Base-by-base conservation (phyloP, 2,797 vertebrate genomes). In the Graptemys geographica region DNA sequence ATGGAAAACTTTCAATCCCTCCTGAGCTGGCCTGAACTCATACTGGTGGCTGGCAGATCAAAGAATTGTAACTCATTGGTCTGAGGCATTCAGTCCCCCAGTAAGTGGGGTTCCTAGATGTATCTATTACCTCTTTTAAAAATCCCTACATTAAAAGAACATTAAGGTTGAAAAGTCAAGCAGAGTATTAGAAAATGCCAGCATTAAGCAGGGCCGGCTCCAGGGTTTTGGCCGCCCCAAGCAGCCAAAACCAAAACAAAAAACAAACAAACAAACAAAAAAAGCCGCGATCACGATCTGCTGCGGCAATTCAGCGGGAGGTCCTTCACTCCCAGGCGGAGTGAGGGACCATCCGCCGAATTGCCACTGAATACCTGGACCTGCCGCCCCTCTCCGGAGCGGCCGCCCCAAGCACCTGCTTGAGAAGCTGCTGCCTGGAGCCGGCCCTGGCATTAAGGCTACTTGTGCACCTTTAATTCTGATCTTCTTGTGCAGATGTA, bases 1-100 rank as follows among this genome's bases (percentile, higher is more conserved):
- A 95, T 93, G 94, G 94, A 94, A 97, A 96, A 96, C 96, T 97
- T 97, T 97, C 96, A 95, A 96, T 92, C 93, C 96, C 41, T 95
- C 94, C 96, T 97, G 94, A 96, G 94, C 96, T 96, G 96, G 95
- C 95, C 91, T 96, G 65, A 83, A 90, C 95, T 96, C 96, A 97
- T 96, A 90, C 84, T 96, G 96, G 96, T 92, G 96, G 92, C 89
- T 89, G 94, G 94, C 92, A 95, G 96, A 96, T 96, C 96, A 96
- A 92, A 96, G 96, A 96, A 95, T 97, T 69, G 62, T 37, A 69
- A 37, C 62, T 97, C 97, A 97, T 96, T 97, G 96, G 90, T 96
- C 91, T 92, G 94, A 97, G 96, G 86, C 90, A 79, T 92, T 96
- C 89, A 55, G 86, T 96, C 96, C 90, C 96, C 94, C 79, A 95